Percentiles rank a stretch among this genome's conserved stretches.
Evolutionary conservation across 2,113 vertebrate genomes (phyloP).

Genomic region (Leuciscus idus): DNA sequence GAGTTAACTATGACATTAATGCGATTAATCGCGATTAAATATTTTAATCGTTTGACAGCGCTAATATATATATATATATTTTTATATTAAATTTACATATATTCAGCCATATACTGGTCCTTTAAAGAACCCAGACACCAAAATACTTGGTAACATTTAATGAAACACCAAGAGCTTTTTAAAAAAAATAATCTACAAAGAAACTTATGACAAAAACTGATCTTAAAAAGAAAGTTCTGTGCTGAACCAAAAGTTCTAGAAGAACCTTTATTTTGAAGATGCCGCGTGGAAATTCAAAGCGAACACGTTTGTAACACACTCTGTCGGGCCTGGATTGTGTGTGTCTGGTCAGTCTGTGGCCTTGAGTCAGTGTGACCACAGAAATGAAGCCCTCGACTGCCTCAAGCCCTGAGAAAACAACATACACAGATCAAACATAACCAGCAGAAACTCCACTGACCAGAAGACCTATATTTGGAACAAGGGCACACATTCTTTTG

Average conservation of each 20-base stretch:
- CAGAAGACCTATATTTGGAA: constrained; percentile 73
- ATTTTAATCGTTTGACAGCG: too few relatives aligned
- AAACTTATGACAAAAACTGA: not conserved
- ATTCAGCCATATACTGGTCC: not conserved
- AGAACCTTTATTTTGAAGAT: not conserved
- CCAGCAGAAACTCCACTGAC: constrained; percentile 71
- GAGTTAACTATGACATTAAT: too few relatives aligned
- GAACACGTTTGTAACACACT: not conserved
- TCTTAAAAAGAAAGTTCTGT: not conserved
- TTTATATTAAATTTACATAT: too few relatives aligned
- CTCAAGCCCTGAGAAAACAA: constrained; percentile 40
- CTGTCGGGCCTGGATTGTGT: not conserved
- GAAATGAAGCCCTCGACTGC: constrained; percentile 4
- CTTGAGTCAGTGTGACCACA: not conserved
- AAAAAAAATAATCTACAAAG: not conserved
- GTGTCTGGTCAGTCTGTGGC: constrained; percentile 29
- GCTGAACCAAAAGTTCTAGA: not conserved
- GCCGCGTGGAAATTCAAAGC: not conserved
- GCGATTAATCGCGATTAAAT: too few relatives aligned
- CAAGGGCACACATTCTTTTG: constrained; percentile 75
- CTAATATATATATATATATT: too few relatives aligned
- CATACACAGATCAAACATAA: constrained; percentile 61
- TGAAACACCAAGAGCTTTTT: not conserved
- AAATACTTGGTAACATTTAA: not conserved
- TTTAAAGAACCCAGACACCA: not conserved